These are phyloP conservation scores for Palythoa grandis DNA, from an alignment of 92 coral and sea anemone species.

Conservation along the genomic window DNA sequence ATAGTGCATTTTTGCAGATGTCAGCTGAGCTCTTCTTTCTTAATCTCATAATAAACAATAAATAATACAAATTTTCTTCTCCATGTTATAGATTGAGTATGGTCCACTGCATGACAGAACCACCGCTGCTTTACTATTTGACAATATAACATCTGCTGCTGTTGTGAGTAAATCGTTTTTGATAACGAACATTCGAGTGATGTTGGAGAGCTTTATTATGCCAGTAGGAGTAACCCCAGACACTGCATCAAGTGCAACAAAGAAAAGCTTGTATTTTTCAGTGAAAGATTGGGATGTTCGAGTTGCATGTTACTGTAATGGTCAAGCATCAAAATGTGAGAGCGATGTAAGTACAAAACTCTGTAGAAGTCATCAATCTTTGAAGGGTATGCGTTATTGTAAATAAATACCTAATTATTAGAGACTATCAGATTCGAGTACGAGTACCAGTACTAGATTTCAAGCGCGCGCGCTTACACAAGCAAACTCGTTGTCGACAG, in stretches of 20 bases:
- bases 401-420: no score
- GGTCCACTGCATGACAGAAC: constrained; percentile 64
- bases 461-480: no score
- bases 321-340: constrained; percentile 82
- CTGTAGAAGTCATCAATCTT: no score
- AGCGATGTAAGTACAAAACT: constrained; percentile 46
- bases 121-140: constrained; percentile 46
- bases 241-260: constrained; percentile 28
- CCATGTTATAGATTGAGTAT: constrained; percentile 51
- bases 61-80: background rate
- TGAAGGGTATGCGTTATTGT: no score
- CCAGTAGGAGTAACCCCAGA: constrained; percentile 55
- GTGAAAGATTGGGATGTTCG: constrained; percentile 78
- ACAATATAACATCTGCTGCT: constrained; percentile 55
- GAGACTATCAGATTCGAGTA: no score
- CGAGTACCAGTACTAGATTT: no score
- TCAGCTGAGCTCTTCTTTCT: no score
- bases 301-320: constrained; percentile 90
- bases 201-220: constrained; percentile 68
- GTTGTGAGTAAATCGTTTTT: constrained; percentile 50
- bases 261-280: constrained; percentile 70
- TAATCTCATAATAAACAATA: no score
- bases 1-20: no score
- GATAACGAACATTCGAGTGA: constrained; percentile 79
- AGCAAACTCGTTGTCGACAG: no score